A percentile compares a stretch with the other conserved stretches of the same genome.
These are phyloP conservation scores for Palythoa heliodiscus DNA, from an alignment of 92 coral and sea anemone genomes.

Conservation along the genomic window DNA sequence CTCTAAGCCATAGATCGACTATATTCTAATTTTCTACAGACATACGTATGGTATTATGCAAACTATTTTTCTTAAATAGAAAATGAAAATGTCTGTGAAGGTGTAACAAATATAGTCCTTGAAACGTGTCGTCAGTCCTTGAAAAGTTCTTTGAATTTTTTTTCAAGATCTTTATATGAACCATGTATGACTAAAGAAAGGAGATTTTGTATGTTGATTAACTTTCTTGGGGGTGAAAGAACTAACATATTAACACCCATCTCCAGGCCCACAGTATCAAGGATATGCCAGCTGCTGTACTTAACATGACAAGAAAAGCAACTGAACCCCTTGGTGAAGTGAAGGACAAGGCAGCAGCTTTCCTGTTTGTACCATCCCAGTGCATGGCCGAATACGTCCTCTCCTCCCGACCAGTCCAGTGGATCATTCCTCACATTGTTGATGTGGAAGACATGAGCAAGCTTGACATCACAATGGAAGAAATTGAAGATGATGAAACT, in stretches of 20 bases:
- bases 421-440: conserved; percentile 89
- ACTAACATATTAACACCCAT: background rate
- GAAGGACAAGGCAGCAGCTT: conserved; percentile 68
- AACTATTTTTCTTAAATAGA: too few species aligned
- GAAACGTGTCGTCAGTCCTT: too few species aligned
- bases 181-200: too few species aligned
- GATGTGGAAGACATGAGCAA: conserved; percentile 81
- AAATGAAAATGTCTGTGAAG: too few species aligned
- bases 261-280: conserved; percentile 77
- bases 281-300: conserved; percentile 93
- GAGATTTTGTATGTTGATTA: too few species aligned
- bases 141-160: too few species aligned
- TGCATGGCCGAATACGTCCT: conserved; percentile 89
- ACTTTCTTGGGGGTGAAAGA: background rate
- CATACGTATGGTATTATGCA: too few species aligned
- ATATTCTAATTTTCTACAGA: too few species aligned
- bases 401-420: conserved; percentile 91
- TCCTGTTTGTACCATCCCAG: conserved; percentile 81
- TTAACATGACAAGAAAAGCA: conserved; percentile 68
- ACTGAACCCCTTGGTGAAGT: conserved; percentile 70
- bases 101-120: too few species aligned
- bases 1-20: too few species aligned
- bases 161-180: too few species aligned
- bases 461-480: conserved; percentile 85
- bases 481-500: conserved; percentile 72